Evolutionary conservation across 2,888 invertebrate species (phyloP), one percentile per base, ranked within the genome.

Genomic region (Athrips mouffetella): DNA sequence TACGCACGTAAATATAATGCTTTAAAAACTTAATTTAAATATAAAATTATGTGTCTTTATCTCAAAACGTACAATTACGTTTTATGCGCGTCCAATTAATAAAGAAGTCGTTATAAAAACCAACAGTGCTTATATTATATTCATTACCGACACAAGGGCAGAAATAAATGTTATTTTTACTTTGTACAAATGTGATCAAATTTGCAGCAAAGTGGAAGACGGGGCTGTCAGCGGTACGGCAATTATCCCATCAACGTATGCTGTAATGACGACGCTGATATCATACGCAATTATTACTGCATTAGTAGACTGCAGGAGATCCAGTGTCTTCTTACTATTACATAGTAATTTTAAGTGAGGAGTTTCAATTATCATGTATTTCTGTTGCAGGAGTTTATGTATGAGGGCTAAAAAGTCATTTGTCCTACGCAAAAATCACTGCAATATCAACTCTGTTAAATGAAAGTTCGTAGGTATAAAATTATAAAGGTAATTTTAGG

Each of bases 201-300:
- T 54, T 54, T 51, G 49, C 53, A 49, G 54, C 47, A 52, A 55
- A 59, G 54, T 58, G 58, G 51, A 54, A 55, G 50, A 50, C 41
- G 50, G 55, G 46, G 60, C 65, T 70, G 73, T 70, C 69, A 63
- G 66, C 73, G 60, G 51, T 57, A 46, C 53, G 55, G 56, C 70
- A 75, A 77, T 77, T 76, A 78, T 67, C 67, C 62, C 67, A 70
- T 76, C 76, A 70, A 54, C 55, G 54, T 62, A 60, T 67, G 56
- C n/a, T n/a, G 55, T 70, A 73, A 65, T 67, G 65, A 59, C 57
- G 55, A 53, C 54, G 58, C 55, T 64, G 58, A 68, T 67, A 70
- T 65, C 62, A 62, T 64, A 65, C 53, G 65, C 66, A 70, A 73
- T 75, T 69, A 76, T 71, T 37, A 37, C 11, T 37, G 21, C 21